A percentile compares a stretch with the other conserved stretches of the same genome.
phyloP scores from a whole-genome alignment of 92 coral and sea anemone genomes.

The Desmophyllum pertusum region DNA sequence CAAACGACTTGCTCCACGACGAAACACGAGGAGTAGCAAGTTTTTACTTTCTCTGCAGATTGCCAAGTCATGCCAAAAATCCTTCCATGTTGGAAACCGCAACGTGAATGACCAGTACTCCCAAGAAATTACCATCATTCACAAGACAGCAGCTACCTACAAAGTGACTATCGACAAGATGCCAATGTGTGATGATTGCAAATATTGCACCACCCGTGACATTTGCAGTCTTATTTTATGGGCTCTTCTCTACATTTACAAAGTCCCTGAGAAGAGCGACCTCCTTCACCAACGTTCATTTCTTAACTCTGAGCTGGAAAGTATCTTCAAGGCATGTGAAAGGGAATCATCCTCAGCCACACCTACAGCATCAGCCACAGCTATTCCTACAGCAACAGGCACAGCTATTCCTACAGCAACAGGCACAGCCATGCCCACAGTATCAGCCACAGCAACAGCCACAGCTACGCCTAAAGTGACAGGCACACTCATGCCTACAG shows the following conservation, averaged over 20 bases:
- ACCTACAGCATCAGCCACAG: conserved; percentile 15
- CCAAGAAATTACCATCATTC: conserved; percentile 44
- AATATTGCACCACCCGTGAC: conserved; percentile 64
- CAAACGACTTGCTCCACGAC: conserved; percentile 31
- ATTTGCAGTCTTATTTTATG: conserved; percentile 64
- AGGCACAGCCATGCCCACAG: conserved; percentile 1
- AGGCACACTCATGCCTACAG: conserved; percentile 14
- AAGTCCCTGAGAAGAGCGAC: no score
- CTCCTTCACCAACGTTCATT: conserved; percentile 62
- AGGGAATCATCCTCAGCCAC: background rate
- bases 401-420: conserved; percentile 1
- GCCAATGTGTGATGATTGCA: conserved; percentile 58
- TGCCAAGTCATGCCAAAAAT: conserved; percentile 52
- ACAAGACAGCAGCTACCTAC: conserved; percentile 39
- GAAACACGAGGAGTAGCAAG: conserved; percentile 53
- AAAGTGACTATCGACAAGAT: conserved; percentile 31
- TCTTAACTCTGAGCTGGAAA: conserved; percentile 62
- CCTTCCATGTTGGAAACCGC: conserved; percentile 42
- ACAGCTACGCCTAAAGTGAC: background rate
- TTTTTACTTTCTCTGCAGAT: conserved; percentile 60
- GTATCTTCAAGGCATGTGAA: conserved; percentile 38
- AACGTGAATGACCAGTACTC: conserved; percentile 30
- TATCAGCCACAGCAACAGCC: conserved; percentile 25
- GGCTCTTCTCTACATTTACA: conserved; percentile 49
- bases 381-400: conserved; percentile 22